A percentile compares a stretch with the other conserved stretches of the same genome.
Conservation (phyloP, 2,113 vertebrate genomes). For the Toxostoma redivivum region DNA sequence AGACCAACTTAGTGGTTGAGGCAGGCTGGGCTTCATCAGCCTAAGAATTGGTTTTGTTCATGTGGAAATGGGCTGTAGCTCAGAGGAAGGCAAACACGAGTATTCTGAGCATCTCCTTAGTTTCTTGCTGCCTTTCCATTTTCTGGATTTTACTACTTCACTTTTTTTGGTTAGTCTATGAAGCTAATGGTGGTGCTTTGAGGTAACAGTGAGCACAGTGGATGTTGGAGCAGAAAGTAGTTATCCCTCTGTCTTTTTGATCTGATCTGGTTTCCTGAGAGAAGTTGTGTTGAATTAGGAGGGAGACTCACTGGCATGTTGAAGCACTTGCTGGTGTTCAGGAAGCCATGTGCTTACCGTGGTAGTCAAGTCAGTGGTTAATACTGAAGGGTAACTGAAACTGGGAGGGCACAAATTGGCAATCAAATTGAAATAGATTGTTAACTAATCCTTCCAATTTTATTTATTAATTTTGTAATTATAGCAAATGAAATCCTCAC, state of each 20-base stretch:
- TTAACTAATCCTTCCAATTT: conserved; percentile 50
- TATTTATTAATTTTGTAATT: conserved; percentile 57
- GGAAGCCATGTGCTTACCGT: not conserved
- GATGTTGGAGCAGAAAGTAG: not conserved
- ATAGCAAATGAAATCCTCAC: conserved; percentile 7
- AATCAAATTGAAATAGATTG: conserved; percentile 29
- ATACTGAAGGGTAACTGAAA: not conserved
- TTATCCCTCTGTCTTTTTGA: not conserved
- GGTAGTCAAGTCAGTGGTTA: not conserved
- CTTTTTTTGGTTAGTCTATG: not conserved
- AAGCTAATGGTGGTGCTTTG: not conserved
- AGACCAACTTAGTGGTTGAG: not conserved
- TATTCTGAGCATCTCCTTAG: not conserved
- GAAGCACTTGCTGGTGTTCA: not conserved
- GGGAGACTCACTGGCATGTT: not conserved
- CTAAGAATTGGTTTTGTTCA: not conserved
- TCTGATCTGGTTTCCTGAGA: not conserved
- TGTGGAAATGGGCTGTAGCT: not conserved
- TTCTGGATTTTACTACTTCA: not conserved
- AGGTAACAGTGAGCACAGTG: not conserved
- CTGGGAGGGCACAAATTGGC: not conserved
- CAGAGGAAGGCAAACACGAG: not conserved
- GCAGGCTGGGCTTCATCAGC: not conserved
- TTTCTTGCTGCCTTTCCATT: not conserved
- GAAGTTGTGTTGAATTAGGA: not conserved